These are phyloP conservation scores for Dasyurus viverrinus DNA, from an alignment of 2,113 vertebrate species.

Conservation along the genomic window DNA sequence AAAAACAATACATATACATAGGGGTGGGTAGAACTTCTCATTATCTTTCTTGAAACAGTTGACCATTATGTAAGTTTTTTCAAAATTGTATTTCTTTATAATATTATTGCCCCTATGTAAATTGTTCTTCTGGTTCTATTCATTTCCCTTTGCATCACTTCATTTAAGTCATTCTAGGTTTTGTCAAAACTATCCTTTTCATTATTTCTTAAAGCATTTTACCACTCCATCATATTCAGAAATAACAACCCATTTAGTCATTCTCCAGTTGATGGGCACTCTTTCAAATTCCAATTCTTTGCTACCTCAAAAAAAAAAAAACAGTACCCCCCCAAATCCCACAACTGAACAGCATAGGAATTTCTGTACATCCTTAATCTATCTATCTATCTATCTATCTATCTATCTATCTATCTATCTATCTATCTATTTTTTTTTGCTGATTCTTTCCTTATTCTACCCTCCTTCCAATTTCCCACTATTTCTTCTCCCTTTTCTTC, in stretches of 20 bases:
- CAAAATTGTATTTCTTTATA: not conserved
- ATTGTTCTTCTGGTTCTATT: not conserved
- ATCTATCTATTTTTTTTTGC: not conserved
- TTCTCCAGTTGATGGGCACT: not conserved
- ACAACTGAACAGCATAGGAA: too few relatives aligned
- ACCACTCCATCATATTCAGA: not conserved
- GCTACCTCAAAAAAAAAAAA: not conserved
- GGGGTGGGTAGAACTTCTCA: not conserved
- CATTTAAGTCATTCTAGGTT: too few relatives aligned
- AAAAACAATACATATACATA: not conserved
- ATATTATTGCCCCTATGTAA: not conserved
- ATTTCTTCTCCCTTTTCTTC: not conserved
- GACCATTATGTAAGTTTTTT: not conserved
- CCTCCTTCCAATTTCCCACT: not conserved
- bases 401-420: too few relatives aligned
- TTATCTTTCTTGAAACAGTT: not conserved
- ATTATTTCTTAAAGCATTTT: not conserved
- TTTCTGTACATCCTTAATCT: not conserved
- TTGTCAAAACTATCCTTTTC: not conserved
- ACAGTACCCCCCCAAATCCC: too few relatives aligned
- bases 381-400: too few relatives aligned
- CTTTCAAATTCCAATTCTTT: not conserved
- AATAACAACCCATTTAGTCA: not conserved
- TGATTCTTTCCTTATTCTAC: not conserved
- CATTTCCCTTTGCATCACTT: not conserved